phyloP scores from a whole-genome alignment of 2,113 vertebrate genomes.

The Caretta caretta region DNA sequence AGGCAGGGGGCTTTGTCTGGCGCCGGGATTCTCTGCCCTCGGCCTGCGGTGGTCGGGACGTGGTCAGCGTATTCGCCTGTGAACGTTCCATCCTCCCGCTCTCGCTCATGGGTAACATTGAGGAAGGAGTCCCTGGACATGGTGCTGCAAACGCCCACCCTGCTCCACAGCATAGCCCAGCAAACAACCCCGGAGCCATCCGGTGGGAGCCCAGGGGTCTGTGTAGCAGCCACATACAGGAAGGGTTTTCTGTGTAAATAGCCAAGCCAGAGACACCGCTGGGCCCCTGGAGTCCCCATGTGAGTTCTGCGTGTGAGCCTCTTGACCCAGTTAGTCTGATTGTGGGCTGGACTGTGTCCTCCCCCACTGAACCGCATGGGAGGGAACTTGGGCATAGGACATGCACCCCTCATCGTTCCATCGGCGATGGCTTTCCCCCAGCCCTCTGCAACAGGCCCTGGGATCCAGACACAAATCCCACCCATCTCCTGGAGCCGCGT shows the following conservation, averaged over 20 bases:
- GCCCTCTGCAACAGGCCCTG: background rate
- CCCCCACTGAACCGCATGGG: background rate
- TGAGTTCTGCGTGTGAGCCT: too few species aligned
- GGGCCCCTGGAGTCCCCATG: too few species aligned
- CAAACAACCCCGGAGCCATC: too few species aligned
- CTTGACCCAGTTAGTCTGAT: too few species aligned
- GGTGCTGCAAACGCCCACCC: too few species aligned
- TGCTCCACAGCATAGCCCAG: too few species aligned
- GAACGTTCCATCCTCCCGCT: too few species aligned
- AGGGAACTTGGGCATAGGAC: too few species aligned
- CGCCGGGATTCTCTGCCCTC: background rate
- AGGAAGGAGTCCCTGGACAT: background rate
- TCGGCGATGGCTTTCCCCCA: background rate
- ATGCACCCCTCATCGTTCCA: too few species aligned
- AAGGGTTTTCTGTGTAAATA: background rate
- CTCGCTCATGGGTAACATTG: background rate
- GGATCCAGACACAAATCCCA: too few species aligned
- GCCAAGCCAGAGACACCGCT: background rate
- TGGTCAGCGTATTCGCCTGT: background rate
- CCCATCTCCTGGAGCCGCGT: background rate
- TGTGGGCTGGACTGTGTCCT: rapidly evolving
- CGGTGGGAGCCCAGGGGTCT: too few species aligned
- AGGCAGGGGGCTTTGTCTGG: background rate
- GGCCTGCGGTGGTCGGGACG: background rate
- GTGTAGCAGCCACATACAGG: background rate